Evolutionary conservation across 1,140 invertebrate species (phyloP).

Genomic region (Gonatopus flavifemur): DNA sequence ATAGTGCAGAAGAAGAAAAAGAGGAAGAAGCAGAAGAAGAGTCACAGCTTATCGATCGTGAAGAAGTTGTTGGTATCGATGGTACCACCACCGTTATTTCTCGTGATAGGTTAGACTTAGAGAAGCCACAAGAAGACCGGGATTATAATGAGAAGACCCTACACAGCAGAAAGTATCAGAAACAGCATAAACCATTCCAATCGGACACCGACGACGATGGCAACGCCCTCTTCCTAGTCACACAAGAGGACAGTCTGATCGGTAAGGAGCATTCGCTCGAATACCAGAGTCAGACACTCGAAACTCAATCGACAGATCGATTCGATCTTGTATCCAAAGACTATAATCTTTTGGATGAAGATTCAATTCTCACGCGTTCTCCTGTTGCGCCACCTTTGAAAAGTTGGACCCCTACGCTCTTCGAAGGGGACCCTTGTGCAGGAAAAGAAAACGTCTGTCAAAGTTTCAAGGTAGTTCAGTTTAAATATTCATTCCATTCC

Average conservation of each 20-base stretch:
- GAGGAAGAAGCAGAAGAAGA: background rate
- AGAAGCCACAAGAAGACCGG: background rate
- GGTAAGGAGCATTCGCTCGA: conserved; percentile 38
- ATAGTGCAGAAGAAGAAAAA: background rate
- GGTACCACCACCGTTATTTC: too few relatives aligned
- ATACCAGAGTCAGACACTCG: conserved; percentile 42
- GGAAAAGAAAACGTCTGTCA: too few relatives aligned
- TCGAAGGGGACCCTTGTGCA: conserved; percentile 6
- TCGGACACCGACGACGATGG: too few relatives aligned
- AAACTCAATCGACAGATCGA: conserved; percentile 22
- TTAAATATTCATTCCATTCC: too few relatives aligned
- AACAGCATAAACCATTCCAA: too few relatives aligned
- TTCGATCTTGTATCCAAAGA: too few relatives aligned
- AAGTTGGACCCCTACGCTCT: conserved; percentile 4
- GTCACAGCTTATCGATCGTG: background rate
- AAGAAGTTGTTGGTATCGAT: too few relatives aligned
- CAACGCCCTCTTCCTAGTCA: background rate
- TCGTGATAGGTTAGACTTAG: background rate
- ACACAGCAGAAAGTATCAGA: background rate
- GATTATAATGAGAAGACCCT: background rate
- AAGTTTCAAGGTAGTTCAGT: too few relatives aligned
- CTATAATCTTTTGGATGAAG: too few relatives aligned
- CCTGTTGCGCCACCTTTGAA: too few relatives aligned
- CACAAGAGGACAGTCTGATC: conserved; percentile 32
- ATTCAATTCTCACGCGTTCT: too few relatives aligned